Base-by-base conservation (phyloP, 2,888 invertebrate genomes). In the Patella pellucida region DNA sequence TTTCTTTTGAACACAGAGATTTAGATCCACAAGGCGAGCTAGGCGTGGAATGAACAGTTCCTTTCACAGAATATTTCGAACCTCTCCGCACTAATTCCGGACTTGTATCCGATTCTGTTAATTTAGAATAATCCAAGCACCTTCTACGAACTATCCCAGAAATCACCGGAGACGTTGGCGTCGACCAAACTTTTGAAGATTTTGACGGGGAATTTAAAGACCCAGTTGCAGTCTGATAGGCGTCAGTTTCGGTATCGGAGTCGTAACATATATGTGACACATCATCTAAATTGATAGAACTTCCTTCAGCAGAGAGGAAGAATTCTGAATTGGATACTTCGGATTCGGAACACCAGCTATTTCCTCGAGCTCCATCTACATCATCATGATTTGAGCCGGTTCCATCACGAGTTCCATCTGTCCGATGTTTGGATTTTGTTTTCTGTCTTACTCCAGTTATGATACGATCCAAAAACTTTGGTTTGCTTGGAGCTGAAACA, bases 381-480 rank as follows among this genome's bases (percentile, higher is more conserved):
- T 76, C 71, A n/a, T 71, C 75, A 5, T 27, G 72, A 23, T 68
- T 69, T 27, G 50, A 23, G 4, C 50, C 51, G 15, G 56, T 72
- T 12, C 69, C 72, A 51, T 77, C 73, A 27, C 79, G 75, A 16
- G 77, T 27, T 50, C 78, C 79, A 78, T 77, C 81, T 27, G 69
- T 75, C 41, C 72, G 78, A 52, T 76, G 77, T 41, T 76, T 78
- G 52, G 74, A 77, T 76, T 76, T 83, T 73, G 72, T 82, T 74
- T 69, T 79, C 67, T 72, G 71, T 19, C 83, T 82, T 7, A 85
- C 84, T 72, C 85, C 81, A 68, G 79, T 85, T 51, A 87, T 84
- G 52, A 87, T 78, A 68, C 83, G 83, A 72, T 87, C 86, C 56
- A 87, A 78, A 78, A 87, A 87, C 79, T 87, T 87, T 54, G 87